Conservation (phyloP, 2,888 invertebrate genomes). For the Apamea anceps region DNA sequence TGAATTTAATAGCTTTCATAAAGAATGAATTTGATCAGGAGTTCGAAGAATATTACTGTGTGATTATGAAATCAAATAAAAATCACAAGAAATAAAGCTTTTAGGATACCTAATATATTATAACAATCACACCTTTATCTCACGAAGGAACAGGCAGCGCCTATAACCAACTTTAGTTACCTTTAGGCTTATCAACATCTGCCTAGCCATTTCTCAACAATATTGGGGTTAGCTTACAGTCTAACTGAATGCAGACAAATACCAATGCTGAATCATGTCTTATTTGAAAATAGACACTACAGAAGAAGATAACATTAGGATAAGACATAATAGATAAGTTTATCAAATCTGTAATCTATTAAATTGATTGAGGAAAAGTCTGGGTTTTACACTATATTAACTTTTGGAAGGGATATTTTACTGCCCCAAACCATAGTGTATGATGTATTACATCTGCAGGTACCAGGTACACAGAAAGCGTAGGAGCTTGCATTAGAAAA, state of each 20-base stretch:
- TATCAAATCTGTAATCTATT: not conserved
- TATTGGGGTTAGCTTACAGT: not conserved
- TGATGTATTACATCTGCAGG: not conserved
- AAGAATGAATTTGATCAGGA: not conserved
- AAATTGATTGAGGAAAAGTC: not conserved
- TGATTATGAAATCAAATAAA: not conserved
- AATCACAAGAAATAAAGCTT: not conserved
- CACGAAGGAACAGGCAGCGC: too few species aligned
- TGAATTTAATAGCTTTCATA: not conserved
- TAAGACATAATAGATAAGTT: not conserved
- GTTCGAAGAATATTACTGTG: slow-evolving; percentile 1
- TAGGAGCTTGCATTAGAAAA: not conserved
- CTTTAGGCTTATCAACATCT: not conserved
- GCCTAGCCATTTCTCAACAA: not conserved
- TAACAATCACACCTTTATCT: not conserved
- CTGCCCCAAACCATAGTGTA: not conserved
- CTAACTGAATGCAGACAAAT: not conserved
- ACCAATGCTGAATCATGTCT: not conserved
- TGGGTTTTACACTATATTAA: not conserved
- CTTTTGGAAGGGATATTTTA: not conserved
- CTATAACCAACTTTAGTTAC: not conserved
- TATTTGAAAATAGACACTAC: slow-evolving; percentile 2
- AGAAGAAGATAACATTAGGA: slow-evolving; percentile 9
- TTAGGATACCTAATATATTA: too few species aligned
- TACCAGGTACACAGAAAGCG: not conserved